phyloP scores from a whole-genome alignment of 37 sponge, comb jelly and placozoan species.

The Hormiphora californensis region DNA sequence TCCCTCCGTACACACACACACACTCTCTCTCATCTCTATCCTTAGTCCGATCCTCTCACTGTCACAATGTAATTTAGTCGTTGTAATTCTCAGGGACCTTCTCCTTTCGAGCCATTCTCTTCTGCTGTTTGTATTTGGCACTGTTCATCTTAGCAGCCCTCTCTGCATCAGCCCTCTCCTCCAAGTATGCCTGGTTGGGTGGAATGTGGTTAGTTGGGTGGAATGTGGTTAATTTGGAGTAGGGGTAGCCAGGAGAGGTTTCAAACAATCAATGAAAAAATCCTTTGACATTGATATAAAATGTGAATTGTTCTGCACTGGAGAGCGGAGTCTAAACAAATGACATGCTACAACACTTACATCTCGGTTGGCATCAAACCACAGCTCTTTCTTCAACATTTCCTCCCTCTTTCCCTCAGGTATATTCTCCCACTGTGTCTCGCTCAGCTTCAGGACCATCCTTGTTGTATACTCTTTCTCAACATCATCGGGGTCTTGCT shows the following conservation, averaged over 20 bases:
- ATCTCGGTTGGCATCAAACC: conserved; percentile 28
- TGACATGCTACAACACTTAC: too few relatives aligned
- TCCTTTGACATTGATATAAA: neutral
- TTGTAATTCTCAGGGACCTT: conserved; percentile 45
- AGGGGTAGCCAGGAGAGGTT: too few relatives aligned
- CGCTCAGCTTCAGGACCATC: neutral
- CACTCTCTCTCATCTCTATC: too few relatives aligned
- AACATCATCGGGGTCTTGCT: neutral
- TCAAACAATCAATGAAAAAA: neutral
- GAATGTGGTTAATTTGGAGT: too few relatives aligned
- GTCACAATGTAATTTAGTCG: conserved; percentile 37
- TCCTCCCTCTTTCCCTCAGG: conserved; percentile 9
- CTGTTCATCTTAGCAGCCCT: conserved; percentile 8
- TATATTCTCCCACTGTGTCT: neutral
- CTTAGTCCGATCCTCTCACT: too few relatives aligned
- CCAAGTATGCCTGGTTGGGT: neutral
- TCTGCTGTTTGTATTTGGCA: conserved; percentile 46
- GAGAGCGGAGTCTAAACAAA: too few relatives aligned
- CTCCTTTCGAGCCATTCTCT: conserved; percentile 28
- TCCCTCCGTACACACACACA: too few relatives aligned
- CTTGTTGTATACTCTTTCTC: conserved; percentile 43
- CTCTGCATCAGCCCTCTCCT: neutral
- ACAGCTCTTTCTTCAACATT: conserved; percentile 13
- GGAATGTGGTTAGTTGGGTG: too few relatives aligned
- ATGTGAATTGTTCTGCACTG: too few relatives aligned